Percentiles rank a stretch among this genome's conserved stretches.
Evolutionary conservation across 2,797 vertebrate species (phyloP).

Genomic region (Galagoides demidoff): DNA sequence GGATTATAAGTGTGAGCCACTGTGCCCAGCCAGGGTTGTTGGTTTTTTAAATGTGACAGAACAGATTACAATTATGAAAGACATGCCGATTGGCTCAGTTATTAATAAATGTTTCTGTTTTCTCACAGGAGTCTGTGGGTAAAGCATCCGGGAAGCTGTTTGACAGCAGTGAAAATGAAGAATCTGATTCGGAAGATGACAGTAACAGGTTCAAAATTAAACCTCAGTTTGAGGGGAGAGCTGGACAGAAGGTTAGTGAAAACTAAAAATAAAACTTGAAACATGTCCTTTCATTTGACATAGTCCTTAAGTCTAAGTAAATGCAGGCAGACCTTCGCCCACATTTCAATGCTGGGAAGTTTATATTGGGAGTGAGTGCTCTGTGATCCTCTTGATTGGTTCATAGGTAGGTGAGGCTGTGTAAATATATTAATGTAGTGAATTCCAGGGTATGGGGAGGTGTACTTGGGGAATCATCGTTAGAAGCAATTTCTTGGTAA

Average conservation of each 20-base stretch:
- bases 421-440: background rate
- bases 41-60: background rate
- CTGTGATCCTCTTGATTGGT: background rate
- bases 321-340: background rate
- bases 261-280: background rate
- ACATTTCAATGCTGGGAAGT: background rate
- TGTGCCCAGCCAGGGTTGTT: background rate
- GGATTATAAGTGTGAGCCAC: background rate
- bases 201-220: constrained; percentile 91
- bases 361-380: background rate
- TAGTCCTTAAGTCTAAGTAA: background rate
- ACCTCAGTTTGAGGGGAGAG: constrained; percentile 95
- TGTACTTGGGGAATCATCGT: background rate
- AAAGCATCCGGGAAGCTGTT: constrained; percentile 89
- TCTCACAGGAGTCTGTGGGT: constrained; percentile 69
- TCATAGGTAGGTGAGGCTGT: background rate
- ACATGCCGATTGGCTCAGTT: background rate
- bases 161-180: constrained; percentile 91
- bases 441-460: background rate
- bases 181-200: constrained; percentile 85
- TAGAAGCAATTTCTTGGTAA: background rate
- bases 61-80: background rate
- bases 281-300: background rate
- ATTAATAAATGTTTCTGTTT: background rate
- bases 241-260: constrained; percentile 94